Percentiles rank a stretch among this genome's conserved stretches.
phyloP scores from a whole-genome alignment of 2,797 vertebrate species.

The Setipinna tenuifilis region DNA sequence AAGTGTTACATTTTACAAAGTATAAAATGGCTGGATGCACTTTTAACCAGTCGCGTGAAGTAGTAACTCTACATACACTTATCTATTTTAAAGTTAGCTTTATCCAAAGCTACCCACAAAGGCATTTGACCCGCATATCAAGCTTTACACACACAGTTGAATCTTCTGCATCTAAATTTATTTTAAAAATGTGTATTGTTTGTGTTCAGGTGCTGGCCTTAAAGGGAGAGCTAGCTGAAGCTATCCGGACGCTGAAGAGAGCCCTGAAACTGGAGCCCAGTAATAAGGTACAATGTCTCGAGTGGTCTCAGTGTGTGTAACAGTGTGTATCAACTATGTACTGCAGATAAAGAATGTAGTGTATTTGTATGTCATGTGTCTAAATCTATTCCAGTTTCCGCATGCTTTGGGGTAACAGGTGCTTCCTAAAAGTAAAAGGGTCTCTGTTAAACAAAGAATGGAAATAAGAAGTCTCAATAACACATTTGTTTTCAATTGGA shows the following conservation, averaged over 20 bases:
- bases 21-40: too few relatives aligned
- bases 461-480: background rate
- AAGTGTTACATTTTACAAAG: too few relatives aligned
- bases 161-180: background rate
- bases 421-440: background rate
- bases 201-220: constrained; percentile 85
- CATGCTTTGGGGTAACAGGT: background rate
- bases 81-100: background rate
- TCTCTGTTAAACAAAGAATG: background rate
- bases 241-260: constrained; percentile 86
- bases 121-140: background rate
- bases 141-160: background rate
- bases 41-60: too few relatives aligned
- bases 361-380: background rate
- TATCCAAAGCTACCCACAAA: background rate
- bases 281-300: constrained; percentile 83
- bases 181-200: background rate
- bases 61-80: background rate
- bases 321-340: background rate
- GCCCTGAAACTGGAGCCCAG: constrained; percentile 93
- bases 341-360: background rate
- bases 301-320: background rate
- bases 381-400: background rate
- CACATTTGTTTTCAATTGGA: background rate
- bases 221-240: constrained; percentile 88